phyloP scores from a whole-genome alignment of 2,797 vertebrate species.

The Psittacula echo region DNA sequence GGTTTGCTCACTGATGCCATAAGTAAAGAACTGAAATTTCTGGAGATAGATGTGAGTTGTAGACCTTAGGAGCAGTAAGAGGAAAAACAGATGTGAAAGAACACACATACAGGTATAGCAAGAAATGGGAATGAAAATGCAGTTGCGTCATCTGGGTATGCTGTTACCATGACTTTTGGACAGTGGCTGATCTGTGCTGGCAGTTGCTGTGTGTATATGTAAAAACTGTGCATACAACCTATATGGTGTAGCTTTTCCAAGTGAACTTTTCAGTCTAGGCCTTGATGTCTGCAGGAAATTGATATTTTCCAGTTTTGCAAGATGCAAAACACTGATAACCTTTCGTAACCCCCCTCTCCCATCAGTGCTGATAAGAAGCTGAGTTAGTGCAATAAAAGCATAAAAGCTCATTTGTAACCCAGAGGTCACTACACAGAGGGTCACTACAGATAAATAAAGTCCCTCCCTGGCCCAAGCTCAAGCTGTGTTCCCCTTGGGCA shows the following conservation, averaged over 20 bases:
- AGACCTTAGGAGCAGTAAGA: neutral
- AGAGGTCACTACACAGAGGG: neutral
- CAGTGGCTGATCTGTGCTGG: neutral
- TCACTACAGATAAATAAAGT: constrained; percentile 24
- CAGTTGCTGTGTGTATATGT: neutral
- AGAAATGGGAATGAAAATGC: neutral
- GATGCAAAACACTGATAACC: constrained; percentile 36
- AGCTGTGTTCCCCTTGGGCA: neutral
- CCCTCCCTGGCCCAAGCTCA: neutral
- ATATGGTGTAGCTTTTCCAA: neutral
- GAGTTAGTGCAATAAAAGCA: constrained; percentile 34
- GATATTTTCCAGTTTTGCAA: constrained; percentile 42
- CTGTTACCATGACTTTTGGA: constrained; percentile 10
- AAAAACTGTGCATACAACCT: neutral
- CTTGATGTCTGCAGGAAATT: constrained; percentile 31
- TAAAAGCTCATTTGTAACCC: constrained; percentile 30
- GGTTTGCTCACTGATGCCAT: neutral
- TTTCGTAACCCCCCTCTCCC: constrained; percentile 4
- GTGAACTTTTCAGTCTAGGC: neutral
- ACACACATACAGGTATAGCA: neutral
- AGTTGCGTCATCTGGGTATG: neutral
- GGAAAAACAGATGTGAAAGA: neutral
- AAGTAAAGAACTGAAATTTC: neutral
- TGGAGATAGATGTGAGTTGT: neutral
- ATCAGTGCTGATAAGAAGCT: constrained; percentile 29